phyloP scores from a whole-genome alignment of 35 echinoderm and acorn worm species.

The Chiridota heheva region DNA sequence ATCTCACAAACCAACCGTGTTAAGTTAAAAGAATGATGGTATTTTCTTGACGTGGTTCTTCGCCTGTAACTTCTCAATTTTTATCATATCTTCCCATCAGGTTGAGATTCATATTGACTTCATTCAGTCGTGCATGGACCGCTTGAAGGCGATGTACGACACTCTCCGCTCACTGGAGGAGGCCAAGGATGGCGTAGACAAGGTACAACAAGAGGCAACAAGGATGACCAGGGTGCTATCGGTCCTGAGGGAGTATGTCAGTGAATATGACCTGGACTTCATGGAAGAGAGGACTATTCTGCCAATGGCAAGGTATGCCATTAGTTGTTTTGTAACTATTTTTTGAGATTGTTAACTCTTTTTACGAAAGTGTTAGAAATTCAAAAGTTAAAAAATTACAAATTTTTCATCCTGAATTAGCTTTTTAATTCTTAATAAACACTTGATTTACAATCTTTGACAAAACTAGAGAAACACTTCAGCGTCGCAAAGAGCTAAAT shows the following conservation, averaged over 20 bases:
- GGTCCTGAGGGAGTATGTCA: slow-evolving; percentile 93
- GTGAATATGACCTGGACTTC: slow-evolving; percentile 93
- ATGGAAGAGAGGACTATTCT: slow-evolving; percentile 94
- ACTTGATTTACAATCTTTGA: no score
- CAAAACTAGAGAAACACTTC: no score
- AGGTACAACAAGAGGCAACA: slow-evolving; percentile 83
- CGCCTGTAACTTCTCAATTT: no score
- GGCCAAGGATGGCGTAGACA: slow-evolving; percentile 81
- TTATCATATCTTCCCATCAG: slow-evolving; percentile 28
- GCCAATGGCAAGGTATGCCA: slow-evolving; percentile 95
- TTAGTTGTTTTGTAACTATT: no score
- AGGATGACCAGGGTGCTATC: slow-evolving; percentile 97
- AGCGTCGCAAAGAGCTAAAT: no score
- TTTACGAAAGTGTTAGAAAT: no score
- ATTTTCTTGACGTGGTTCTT: no score
- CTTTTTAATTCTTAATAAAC: no score
- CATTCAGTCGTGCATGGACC: slow-evolving; percentile 99
- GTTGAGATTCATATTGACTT: slow-evolving; percentile 99
- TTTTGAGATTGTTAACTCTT: neutral
- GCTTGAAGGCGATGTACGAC: slow-evolving; percentile 95
- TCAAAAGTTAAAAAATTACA: no score
- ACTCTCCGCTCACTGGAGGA: slow-evolving; percentile 78
- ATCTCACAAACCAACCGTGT: no score
- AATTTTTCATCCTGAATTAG: no score
- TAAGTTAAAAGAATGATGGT: no score